These are phyloP conservation scores for Tinamus guttatus DNA, from an alignment of 2,113 vertebrate genomes.

Conservation along the genomic window DNA sequence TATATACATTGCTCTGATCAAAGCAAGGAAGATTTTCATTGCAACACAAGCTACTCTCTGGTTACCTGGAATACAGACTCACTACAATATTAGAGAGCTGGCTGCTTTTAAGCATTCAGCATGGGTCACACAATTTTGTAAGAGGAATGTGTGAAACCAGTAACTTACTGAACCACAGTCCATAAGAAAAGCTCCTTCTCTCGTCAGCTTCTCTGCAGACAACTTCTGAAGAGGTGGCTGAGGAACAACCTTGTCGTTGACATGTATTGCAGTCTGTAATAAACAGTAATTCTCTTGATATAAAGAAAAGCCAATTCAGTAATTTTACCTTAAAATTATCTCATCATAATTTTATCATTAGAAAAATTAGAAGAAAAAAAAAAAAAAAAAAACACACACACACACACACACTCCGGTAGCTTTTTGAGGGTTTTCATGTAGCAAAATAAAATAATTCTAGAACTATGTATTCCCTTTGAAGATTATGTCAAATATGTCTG, in stretches of 20 bases:
- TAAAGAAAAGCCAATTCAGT: neutral
- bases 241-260: conserved; percentile 89
- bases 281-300: neutral
- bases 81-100: neutral
- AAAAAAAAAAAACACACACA: no score
- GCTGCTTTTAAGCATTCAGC: neutral
- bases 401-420: neutral
- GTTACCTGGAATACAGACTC: neutral
- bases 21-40: neutral
- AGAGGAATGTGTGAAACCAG: neutral
- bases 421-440: neutral
- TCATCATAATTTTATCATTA: neutral
- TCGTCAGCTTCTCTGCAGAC: conserved; percentile 89
- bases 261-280: conserved; percentile 88
- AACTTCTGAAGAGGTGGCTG: conserved; percentile 92
- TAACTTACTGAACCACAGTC: conserved; percentile 92
- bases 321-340: neutral
- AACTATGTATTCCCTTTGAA: neutral
- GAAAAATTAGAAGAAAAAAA: neutral
- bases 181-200: conserved; percentile 95
- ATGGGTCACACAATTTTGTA: neutral
- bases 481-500: neutral
- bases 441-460: neutral
- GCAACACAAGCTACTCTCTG: neutral
- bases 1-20: neutral